A percentile compares a stretch with the other conserved stretches of the same genome.
phyloP scores from a whole-genome alignment of 2,113 vertebrate species.

The Rynchops niger region DNA sequence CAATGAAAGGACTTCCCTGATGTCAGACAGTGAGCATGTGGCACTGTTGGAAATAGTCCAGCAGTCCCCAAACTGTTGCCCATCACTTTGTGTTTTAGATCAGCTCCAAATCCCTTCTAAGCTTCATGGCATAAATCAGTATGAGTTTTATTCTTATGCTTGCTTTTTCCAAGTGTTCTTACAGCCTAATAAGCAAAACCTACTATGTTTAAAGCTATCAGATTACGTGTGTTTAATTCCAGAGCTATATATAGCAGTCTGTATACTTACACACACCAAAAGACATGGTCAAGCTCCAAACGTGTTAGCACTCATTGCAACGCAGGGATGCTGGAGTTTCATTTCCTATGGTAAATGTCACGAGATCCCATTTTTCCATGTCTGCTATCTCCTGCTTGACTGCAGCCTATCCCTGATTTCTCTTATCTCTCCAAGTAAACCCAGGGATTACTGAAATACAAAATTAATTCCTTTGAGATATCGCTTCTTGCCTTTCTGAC shows the following conservation, averaged over 20 bases:
- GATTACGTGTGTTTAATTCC: conserved; percentile 6
- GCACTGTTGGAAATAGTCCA: background rate
- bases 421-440: background rate
- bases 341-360: background rate
- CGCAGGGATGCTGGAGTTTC: background rate
- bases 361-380: background rate
- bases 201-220: background rate
- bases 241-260: conserved; percentile 9
- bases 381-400: background rate
- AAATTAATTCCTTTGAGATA: background rate
- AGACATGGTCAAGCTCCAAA: background rate
- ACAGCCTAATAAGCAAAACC: background rate
- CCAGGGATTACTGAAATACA: background rate
- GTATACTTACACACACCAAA: background rate
- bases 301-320: background rate
- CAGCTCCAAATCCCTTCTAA: background rate
- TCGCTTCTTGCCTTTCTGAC: background rate
- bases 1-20: accelerated
- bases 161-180: background rate
- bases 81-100: background rate
- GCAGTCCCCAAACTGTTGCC: background rate
- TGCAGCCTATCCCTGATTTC: background rate
- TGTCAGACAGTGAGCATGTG: background rate
- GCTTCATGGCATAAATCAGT: background rate
- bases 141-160: background rate